Evolutionary conservation across 2,113 vertebrate genomes (phyloP).

Genomic region (Malurus alboscapulatus): DNA sequence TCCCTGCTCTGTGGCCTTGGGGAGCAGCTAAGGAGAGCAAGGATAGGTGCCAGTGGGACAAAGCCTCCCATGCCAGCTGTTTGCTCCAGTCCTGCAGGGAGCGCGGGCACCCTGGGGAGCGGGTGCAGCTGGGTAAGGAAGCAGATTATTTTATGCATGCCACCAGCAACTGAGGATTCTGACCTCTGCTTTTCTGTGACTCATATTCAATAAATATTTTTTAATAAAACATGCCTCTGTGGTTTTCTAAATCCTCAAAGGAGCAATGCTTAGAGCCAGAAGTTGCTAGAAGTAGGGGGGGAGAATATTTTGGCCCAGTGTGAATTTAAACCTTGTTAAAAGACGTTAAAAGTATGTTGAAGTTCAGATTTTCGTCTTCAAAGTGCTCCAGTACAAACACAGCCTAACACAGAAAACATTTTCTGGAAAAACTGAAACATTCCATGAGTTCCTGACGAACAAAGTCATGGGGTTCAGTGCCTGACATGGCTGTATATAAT

Average conservation of each 20-base stretch:
- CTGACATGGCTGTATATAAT: constrained; percentile 31
- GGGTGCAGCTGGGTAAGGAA: accelerated
- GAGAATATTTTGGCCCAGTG: not conserved
- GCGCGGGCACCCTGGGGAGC: accelerated
- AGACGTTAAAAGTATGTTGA: constrained; percentile 43
- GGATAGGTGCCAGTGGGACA: not conserved
- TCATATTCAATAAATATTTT: constrained; percentile 55
- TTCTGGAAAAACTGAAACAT: constrained; percentile 59
- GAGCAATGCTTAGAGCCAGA: constrained; percentile 5
- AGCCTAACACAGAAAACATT: constrained; percentile 55
- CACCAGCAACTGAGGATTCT: constrained; percentile 12
- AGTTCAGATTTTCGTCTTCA: constrained; percentile 61
- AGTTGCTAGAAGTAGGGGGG: not conserved
- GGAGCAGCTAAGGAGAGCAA: not conserved
- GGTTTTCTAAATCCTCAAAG: constrained; percentile 60
- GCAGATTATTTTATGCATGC: not conserved
- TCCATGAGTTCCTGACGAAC: constrained; percentile 45
- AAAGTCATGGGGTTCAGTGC: constrained; percentile 28
- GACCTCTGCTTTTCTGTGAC: constrained; percentile 46
- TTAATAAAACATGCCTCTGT: constrained; percentile 51
- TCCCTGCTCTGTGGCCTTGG: accelerated
- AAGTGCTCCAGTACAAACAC: constrained; percentile 65
- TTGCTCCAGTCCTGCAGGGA: accelerated
- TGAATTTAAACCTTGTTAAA: constrained; percentile 69
- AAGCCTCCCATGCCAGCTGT: accelerated